Evolutionary conservation across 2,888 invertebrate genomes (phyloP), one percentile per base, ranked within the genome.

Genomic region (Megaustenia siamemsis): DNA sequence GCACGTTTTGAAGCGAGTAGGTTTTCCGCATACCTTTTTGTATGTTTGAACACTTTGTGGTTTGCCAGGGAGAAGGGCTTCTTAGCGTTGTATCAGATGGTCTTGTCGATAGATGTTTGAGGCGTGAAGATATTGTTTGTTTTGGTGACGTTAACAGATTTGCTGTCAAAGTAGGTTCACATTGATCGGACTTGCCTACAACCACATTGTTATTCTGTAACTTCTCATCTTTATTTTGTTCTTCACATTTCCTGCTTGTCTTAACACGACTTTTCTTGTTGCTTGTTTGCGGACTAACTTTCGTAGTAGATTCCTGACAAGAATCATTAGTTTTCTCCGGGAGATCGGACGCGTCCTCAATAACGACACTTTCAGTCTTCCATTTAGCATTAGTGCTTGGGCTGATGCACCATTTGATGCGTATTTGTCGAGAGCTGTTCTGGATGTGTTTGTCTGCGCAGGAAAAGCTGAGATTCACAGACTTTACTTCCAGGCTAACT

Each of bases 401-500:
- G 28, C 73, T 73, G 28, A 12, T 43, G 43, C 43, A 43, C 43
- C 71, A 71, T 43, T 71, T 71, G 10, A 71, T 71, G 0, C n/a
- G 24, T 43, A 71, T 71, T 28, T 71, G 71, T 8, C 43, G 71
- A 32, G 73, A 73, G 32, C 40, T 73, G n/a, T 28, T 49, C 32
- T 73, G 32, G 18, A 43, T 32, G 5, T 49, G 45, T 49, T 73
- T 73, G 18, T 73, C 32, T n/a, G 73, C 10, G 32, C 73, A 73
- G 3, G 28, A 18, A 18, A 73, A 45, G 49, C 49, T 49, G 49
- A 73, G 49, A 2, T 73, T 73, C 12, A 73, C 73, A 0, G 73
- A 73, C 18, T 73, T 49, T 32, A 73, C 73, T 32, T 73, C 73
- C 3, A 73, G 73, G 21, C 73, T 73, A 32, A 73, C 49, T 21